Evolutionary conservation across 1,140 invertebrate species (phyloP).

Genomic region (Camponotus floridanus): DNA sequence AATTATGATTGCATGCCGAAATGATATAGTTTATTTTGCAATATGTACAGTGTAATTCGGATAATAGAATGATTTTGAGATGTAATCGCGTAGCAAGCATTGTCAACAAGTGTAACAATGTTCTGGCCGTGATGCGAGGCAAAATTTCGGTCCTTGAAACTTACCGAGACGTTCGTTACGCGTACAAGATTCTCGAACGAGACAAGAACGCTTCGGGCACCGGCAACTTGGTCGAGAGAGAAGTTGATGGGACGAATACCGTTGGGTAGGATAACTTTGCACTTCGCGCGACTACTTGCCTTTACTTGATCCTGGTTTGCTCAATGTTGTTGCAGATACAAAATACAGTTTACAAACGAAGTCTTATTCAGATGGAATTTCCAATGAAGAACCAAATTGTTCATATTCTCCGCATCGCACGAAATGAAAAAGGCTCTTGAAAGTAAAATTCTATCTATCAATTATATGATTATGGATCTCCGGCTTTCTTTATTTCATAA

Average conservation of each 20-base stretch:
- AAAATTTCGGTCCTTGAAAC: conserved; percentile 59
- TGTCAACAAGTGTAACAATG: conserved; percentile 42
- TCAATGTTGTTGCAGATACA: conserved; percentile 33
- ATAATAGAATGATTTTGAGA: conserved; percentile 25
- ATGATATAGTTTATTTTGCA: not conserved
- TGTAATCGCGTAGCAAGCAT: not conserved
- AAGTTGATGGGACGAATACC: conserved; percentile 58
- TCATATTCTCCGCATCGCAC: conserved; percentile 7
- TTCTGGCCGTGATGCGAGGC: conserved; percentile 29
- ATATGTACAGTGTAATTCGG: not conserved
- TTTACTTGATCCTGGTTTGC: not conserved
- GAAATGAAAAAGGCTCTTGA: not conserved
- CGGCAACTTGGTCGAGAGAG: conserved; percentile 41
- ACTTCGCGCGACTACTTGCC: conserved; percentile 47
- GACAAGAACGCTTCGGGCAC: conserved; percentile 54
- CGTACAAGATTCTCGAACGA: conserved; percentile 59
- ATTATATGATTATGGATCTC: not conserved
- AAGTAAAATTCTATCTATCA: not conserved
- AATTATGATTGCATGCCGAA: not conserved
- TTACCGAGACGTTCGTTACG: conserved; percentile 61
- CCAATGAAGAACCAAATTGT: not conserved
- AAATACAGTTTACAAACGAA: conserved; percentile 25
- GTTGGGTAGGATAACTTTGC: conserved; percentile 47
- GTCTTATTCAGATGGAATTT: not conserved
- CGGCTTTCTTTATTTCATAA: not conserved